Base-by-base conservation (phyloP, 2,113 vertebrate species). In the Falco punctatus region DNA sequence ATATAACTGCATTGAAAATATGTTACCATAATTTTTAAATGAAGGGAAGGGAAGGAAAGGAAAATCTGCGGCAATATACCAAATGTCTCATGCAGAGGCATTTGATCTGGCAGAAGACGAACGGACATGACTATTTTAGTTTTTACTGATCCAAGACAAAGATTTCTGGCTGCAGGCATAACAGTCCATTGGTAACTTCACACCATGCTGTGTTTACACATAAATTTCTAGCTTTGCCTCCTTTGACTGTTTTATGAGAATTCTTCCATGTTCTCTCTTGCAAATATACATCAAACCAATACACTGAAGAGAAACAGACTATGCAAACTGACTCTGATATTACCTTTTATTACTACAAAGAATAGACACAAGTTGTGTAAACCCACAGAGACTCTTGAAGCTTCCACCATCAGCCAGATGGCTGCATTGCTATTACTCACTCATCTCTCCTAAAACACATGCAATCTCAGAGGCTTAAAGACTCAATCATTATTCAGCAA, bases 241-340 rank as follows among this genome's bases (percentile, higher is more conserved):
- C 28, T 92, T 85, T 96, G 81, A 89, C 38, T 83, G 58, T 83
- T 96, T 94, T 94, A 91, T 88, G 80, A 92, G 66, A 97, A 91
- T 64, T 74, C 42, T 79, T 92, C 74, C 59, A 79, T 85, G 65
- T 95, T 91, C 86, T 91, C 9, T 55, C 74, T 92, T 8, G 4
- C 59, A 78, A 94, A 92, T 73, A 62, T 81, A 81, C n/a, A 67
- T 86, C 94, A 87, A 90, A 70, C 33, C 49, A 92, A 78, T 66
- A 73, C 57, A 85, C 64, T 70, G 66, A 85, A 74, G 94, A 91
- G 38, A 92, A 22, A 46, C 48, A 94, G 54, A 90, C 46, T 90
- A 86, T 54, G 66, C 74, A 93, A 89, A 94, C 66, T 80, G 61
- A 66, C 90, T 94, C 57, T 75, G 52, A 67, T 90, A 92, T n/a